Conservation (phyloP, 1,140 invertebrate species). For the Mizuhopecten yessoensis region DNA sequence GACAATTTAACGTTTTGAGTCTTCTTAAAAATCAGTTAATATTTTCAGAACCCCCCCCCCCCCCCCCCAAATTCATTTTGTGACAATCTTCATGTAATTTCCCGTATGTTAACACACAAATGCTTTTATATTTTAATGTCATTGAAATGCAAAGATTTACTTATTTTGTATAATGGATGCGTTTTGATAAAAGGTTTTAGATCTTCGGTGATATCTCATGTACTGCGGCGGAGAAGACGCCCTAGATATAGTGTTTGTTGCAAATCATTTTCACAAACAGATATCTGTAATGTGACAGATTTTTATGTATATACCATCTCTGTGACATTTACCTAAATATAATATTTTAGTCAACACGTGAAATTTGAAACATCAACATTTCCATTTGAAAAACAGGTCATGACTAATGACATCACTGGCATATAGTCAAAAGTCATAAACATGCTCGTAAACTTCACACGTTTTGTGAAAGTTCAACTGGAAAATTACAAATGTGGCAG, state of each 20-base stretch:
- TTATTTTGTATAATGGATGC: background rate
- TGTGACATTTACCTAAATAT: background rate
- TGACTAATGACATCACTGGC: background rate
- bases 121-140: background rate
- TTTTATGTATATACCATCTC: too few species aligned
- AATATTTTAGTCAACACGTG: background rate
- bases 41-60: too few species aligned
- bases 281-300: too few species aligned
- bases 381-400: background rate
- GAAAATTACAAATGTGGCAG: background rate
- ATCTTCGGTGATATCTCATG: background rate
- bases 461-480: background rate
- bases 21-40: too few species aligned
- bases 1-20: too few species aligned
- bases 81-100: too few species aligned
- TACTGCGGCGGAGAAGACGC: too few species aligned
- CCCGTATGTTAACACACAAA: too few species aligned
- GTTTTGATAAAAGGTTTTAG: background rate
- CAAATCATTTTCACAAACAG: background rate
- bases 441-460: background rate
- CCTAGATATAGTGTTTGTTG: too few species aligned
- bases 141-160: background rate
- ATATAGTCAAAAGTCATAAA: background rate
- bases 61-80: too few species aligned
- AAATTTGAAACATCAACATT: conserved; percentile 19